These are phyloP conservation scores for Muscicapa adusta DNA, from an alignment of 2,113 vertebrate species.

Conservation along the genomic window DNA sequence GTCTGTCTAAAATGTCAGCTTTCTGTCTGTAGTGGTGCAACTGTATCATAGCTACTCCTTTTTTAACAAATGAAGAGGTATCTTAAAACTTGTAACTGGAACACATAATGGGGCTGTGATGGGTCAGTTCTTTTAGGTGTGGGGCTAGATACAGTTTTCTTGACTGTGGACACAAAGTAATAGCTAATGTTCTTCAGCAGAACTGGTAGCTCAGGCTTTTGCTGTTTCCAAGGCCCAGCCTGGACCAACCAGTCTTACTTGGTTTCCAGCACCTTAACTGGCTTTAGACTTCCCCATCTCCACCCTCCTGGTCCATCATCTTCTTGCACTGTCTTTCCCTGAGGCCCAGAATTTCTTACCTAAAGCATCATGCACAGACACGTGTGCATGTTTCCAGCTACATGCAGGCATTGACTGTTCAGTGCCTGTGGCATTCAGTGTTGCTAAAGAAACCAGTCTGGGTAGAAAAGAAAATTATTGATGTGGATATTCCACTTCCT, in stretches of 20 bases:
- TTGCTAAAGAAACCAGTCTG: not conserved
- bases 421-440: not conserved
- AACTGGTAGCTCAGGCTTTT: not conserved
- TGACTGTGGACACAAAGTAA: not conserved
- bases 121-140: not conserved
- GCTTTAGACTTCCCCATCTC: not conserved
- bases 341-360: not conserved
- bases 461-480: not conserved
- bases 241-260: not conserved
- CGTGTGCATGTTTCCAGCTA: fast-evolving
- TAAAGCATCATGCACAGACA: not conserved
- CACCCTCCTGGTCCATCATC: not conserved
- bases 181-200: not conserved
- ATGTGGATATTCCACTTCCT: not conserved
- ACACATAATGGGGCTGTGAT: not conserved
- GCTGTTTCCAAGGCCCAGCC: not conserved
- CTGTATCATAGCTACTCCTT: not conserved
- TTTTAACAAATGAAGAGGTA: not conserved
- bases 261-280: not conserved
- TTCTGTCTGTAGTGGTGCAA: not conserved
- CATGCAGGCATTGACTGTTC: not conserved
- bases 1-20: not conserved
- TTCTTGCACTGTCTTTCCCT: not conserved
- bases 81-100: not conserved
- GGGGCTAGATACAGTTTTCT: not conserved